Conservation (phyloP, 2,113 vertebrate species). For the Oreochromis tanganicae region DNA sequence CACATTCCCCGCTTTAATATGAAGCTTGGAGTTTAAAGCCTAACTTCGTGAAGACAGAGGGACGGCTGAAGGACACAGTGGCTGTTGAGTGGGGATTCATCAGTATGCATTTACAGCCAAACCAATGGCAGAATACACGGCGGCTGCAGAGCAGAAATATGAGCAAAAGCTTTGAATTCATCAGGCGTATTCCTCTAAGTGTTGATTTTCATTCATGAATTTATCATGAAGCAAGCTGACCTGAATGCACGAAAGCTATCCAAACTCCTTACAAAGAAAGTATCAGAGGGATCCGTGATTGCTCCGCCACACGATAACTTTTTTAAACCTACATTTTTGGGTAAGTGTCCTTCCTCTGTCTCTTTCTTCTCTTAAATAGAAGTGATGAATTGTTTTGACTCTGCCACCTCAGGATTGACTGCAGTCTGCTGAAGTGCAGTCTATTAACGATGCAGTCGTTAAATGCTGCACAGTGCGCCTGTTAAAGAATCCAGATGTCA, state of each 20-base stretch:
- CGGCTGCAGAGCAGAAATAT: neutral
- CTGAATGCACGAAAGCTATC: slow-evolving; percentile 1
- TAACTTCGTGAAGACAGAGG: neutral
- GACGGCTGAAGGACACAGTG: slow-evolving; percentile 3
- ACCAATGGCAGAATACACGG: neutral
- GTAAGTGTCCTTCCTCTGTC: neutral
- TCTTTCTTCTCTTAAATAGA: neutral
- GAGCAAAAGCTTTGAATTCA: slow-evolving; percentile 3
- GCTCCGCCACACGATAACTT: neutral
- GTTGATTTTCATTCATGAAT: slow-evolving; percentile 44
- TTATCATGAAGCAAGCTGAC: slow-evolving; percentile 28
- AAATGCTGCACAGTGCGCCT: neutral
- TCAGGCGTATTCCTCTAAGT: neutral
- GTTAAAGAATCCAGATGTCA: neutral
- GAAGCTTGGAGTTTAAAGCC: neutral
- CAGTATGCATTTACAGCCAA: neutral
- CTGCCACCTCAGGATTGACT: neutral
- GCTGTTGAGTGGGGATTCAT: neutral
- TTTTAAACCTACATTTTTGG: neutral
- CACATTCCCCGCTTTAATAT: neutral
- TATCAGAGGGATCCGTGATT: neutral
- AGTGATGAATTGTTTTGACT: slow-evolving; percentile 4
- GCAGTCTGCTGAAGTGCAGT: neutral
- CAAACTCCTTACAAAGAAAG: neutral
- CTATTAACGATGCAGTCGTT: neutral